Percentiles rank a stretch among this genome's conserved stretches.
These are phyloP conservation scores for Phylloscopus collybita DNA, from an alignment of 2,797 vertebrate species.

Conservation along the genomic window DNA sequence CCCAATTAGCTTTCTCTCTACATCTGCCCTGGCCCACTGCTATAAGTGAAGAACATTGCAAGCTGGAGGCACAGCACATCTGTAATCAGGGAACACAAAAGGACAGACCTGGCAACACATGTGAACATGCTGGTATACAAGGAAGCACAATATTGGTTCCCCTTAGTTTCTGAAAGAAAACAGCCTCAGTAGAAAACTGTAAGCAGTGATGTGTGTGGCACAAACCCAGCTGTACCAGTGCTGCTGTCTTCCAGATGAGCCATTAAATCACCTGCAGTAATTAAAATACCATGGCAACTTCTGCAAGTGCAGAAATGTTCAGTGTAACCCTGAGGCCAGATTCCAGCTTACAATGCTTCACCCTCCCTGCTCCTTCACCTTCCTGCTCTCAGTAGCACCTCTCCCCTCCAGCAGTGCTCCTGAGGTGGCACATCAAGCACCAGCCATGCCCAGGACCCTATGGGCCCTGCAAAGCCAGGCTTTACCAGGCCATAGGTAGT, in stretches of 20 bases:
- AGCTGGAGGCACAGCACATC: background rate
- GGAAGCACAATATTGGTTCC: background rate
- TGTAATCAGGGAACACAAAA: background rate
- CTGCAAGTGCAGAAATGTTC: slow-evolving; percentile 29
- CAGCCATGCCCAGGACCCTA: background rate
- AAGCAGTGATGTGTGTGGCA: background rate
- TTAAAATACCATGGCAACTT: slow-evolving; percentile 55
- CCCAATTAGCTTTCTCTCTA: background rate
- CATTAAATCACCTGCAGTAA: background rate
- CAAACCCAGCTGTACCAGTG: background rate
- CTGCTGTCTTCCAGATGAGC: slow-evolving; percentile 3
- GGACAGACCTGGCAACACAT: background rate
- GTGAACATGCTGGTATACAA: background rate
- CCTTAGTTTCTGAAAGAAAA: background rate
- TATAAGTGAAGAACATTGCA: background rate
- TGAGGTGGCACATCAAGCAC: background rate
- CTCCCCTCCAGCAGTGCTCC: background rate
- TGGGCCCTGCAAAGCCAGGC: fast-evolving
- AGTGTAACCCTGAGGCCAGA: background rate
- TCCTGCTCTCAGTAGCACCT: fast-evolving
- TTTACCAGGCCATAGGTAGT: background rate
- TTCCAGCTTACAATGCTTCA: background rate
- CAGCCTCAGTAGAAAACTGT: background rate
- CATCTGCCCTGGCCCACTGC: background rate
- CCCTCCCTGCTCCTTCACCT: background rate